These are phyloP conservation scores for Aplidium turbinatum DNA, from an alignment of 23 tunicate species.

Conservation along the genomic window DNA sequence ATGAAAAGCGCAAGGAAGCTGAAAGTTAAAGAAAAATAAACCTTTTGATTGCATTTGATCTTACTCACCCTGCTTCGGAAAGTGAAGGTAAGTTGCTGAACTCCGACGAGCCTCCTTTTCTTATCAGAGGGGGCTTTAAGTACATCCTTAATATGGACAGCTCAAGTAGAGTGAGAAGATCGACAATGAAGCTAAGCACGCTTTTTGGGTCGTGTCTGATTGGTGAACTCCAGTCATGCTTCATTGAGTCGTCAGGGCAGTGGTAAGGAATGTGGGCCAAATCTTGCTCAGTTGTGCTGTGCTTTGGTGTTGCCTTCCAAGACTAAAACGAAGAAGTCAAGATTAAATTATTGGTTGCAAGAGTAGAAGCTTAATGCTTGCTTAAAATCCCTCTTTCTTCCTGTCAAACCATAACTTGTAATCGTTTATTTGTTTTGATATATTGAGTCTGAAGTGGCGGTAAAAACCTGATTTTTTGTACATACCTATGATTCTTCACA, in stretches of 20 bases:
- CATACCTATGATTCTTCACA: no score
- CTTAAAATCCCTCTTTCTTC: no score
- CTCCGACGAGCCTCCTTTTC: constrained; percentile 92
- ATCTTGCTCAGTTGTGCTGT: constrained; percentile 36
- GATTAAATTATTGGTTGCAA: neutral
- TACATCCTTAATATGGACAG: constrained; percentile 51
- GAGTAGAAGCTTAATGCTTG: no score
- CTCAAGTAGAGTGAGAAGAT: constrained; percentile 54
- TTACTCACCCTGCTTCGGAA: constrained; percentile 77
- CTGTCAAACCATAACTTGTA: no score
- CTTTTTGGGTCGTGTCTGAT: constrained; percentile 56
- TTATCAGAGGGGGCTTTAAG: constrained; percentile 77
- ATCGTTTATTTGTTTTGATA: no score
- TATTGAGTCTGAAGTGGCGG: no score
- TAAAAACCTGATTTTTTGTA: no score
- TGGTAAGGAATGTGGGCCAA: constrained; percentile 52
- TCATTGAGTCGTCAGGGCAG: constrained; percentile 17
- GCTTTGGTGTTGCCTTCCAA: constrained; percentile 42
- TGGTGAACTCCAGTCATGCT: constrained; percentile 63
- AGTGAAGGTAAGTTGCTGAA: constrained; percentile 83
- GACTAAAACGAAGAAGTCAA: constrained; percentile 5
- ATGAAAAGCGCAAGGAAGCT: no score
- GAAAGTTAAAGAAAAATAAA: no score
- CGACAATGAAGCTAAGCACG: constrained; percentile 66
- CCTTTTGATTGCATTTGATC: no score